These are phyloP conservation scores for Myodes glareolus DNA, from an alignment of 2,113 vertebrate genomes.

Conservation along the genomic window DNA sequence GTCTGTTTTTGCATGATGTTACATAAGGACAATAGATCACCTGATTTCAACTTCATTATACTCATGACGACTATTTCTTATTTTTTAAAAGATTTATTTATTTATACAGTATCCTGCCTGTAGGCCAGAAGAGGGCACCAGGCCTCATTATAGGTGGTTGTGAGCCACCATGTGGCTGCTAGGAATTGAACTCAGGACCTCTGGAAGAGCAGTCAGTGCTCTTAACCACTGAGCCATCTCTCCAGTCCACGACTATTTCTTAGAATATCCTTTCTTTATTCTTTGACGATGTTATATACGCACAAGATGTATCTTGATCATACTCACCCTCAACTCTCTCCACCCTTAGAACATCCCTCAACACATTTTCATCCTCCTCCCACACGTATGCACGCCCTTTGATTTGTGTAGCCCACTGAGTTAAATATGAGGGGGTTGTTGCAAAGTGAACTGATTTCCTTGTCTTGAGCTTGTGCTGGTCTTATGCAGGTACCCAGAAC, in stretches of 20 bases:
- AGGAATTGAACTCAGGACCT: too few relatives aligned
- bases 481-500: not conserved
- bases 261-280: not conserved
- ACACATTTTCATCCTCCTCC: not conserved
- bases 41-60: slow-evolving; percentile 20
- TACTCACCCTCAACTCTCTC: not conserved
- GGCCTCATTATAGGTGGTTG: too few relatives aligned
- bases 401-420: not conserved
- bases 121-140: too few relatives aligned
- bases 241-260: not conserved
- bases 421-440: not conserved
- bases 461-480: not conserved
- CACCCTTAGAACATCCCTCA: too few relatives aligned
- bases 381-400: not conserved
- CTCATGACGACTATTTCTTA: not conserved
- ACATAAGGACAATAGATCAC: not conserved
- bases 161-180: too few relatives aligned
- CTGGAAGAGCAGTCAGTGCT: too few relatives aligned
- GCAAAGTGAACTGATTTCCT: not conserved
- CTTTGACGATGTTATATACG: not conserved
- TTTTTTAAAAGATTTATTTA: too few relatives aligned
- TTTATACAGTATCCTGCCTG: too few relatives aligned
- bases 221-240: too few relatives aligned
- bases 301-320: not conserved
- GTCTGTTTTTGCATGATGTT: not conserved